Conservation (phyloP, 2,113 vertebrate species). For the mouse (Mus musculus) region DNA sequence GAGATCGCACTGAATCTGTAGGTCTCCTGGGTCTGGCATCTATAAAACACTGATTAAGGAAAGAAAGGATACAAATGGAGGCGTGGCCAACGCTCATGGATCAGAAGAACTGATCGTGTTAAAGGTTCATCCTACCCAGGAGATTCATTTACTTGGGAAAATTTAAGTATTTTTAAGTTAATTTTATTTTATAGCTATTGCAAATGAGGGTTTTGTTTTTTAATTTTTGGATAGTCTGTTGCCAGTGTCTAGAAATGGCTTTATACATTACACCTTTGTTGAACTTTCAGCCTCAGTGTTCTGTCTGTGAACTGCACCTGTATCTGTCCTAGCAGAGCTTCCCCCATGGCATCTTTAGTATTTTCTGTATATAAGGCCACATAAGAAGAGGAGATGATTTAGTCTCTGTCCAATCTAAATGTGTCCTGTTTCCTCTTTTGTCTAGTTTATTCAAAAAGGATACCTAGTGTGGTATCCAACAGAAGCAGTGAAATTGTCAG, state of each 20-base stretch:
- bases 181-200: background rate
- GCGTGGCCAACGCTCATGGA: too few relatives aligned
- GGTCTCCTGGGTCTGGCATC: background rate
- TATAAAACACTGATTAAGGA: too few relatives aligned
- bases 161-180: background rate
- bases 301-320: background rate
- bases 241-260: background rate
- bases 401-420: background rate
- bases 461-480: background rate
- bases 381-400: background rate
- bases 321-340: background rate
- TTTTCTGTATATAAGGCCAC: background rate
- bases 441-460: background rate
- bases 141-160: background rate
- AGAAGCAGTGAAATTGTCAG: too few relatives aligned
- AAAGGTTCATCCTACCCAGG: too few relatives aligned
- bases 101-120: too few relatives aligned
- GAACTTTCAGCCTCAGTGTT: background rate
- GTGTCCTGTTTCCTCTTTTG: background rate
- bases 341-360: background rate
- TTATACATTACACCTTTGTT: background rate
- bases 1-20: background rate
- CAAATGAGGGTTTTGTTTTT: background rate
- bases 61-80: too few relatives aligned
- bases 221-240: background rate